Base-by-base conservation (phyloP, 2,113 vertebrate species). In the Sula dactylatra region DNA sequence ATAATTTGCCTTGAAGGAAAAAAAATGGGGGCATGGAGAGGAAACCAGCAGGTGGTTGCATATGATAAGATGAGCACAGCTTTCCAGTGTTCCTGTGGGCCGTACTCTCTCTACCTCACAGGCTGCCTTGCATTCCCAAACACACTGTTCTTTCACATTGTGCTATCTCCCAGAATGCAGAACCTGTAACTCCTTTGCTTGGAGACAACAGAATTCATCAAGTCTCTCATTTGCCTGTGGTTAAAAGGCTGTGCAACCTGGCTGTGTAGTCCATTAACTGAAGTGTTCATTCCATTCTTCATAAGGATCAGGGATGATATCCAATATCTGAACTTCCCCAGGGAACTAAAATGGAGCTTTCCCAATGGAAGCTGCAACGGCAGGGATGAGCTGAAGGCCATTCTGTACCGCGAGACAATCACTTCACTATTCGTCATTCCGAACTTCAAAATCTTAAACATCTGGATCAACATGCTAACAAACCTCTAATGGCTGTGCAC, bases 371-470 rank as follows among this genome's bases (percentile, higher is more conserved):
- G 24, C 8, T 72, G 25, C 32, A 70, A 4, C 26, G 19, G 15
- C 6, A 7, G 44, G 34, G 55, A 50, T 16, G 11, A 87, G 44
- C 44, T 76, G 31, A 47, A 3, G 0, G 29, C 17, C 29, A 27
- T 47, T 73, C 49, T 42, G 4, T 36, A 42, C 45, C 3, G 3
- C 0, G 0, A 65, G 16, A 45, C 58, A 58, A 26, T n/a, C 31
- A 19, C 10, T 80, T 11, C 0, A 14, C 4, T 56, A 22, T 11
- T 45, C 32, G 24, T 36, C 7, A 9, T 62, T 66, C 76, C 73
- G 67, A 77, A 83, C 38, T 59, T 49, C 31, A 79, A 85, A 88
- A 44, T 36, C 52, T 76, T 71, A 42, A 79, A 14, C 62, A 64
- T 17, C n/a, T 79, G 36, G 32, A 86, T 36, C 20, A 29, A 34